Base-by-base conservation (phyloP, 2,113 vertebrate species). In the Zingel zingel region DNA sequence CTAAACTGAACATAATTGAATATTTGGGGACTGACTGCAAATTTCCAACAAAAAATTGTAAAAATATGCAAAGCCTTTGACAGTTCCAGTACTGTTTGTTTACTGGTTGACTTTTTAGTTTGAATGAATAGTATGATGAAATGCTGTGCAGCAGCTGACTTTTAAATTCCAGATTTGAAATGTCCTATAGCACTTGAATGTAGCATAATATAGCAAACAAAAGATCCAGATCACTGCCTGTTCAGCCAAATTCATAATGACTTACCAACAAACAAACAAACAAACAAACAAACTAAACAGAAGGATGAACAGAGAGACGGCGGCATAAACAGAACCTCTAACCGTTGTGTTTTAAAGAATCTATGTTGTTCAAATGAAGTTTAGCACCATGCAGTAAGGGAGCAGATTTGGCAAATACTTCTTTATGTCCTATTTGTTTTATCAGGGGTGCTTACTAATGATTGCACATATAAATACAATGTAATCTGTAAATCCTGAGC, bases 151-250 rank as follows among this genome's bases (percentile, higher is more conserved):
- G 18, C 11, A 16, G 11, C 48, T 30, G 39, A 63, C 2, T 53
- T 59, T 54, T 7, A 75, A 65, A 23, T 50, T 8, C n/a, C 18
- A 18, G 54, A 5, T 45, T 50, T 74, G 2, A 48, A 72, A 48
- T 48, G 45, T 77, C 67, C 73, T 65, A 33, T 18, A 77, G 77
- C 77, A 73, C 67, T 77, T 83, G 39, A 87, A 80, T 73, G 77
- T 57, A 63, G 71, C 70, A 33, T 51, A 6, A 67, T 47, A 63
- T n/a, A 48, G n/a, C 50, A 64, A 61, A 54, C 43, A 54, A 27
- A 39, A 4, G 39, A 33, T 27, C 7, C 4, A 30, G 18, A 59
- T 51, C n/a, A 18, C 50, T 66, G 48, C 7, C 7, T 2, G 11
- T 43, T 63, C 8, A 59, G 7, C 21, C 21, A 59, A 2, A 73